A percentile compares a stretch with the other conserved stretches of the same genome.
Conservation (phyloP, 2,888 invertebrate genomes). For the Branchipolynoe longqiensis region DNA sequence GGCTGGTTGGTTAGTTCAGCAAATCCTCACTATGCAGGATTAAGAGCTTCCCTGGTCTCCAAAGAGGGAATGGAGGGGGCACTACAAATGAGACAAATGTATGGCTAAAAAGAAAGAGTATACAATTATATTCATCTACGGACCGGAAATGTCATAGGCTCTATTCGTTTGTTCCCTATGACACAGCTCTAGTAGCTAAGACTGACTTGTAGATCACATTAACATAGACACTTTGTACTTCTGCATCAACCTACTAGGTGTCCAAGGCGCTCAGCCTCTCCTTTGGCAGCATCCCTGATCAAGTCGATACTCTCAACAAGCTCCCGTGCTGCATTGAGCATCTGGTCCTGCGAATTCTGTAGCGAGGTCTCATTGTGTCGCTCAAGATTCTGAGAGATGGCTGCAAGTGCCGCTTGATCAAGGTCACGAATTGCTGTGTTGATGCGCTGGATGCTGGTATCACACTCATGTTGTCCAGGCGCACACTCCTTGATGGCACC, state of each 20-base stretch:
- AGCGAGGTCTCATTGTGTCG: slow-evolving; percentile 88
- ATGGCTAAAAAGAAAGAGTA: too few species aligned
- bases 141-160: too few species aligned
- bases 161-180: too few species aligned
- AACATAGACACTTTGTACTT: too few species aligned
- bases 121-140: too few species aligned
- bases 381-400: slow-evolving; percentile 90
- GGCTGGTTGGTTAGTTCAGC: too few species aligned
- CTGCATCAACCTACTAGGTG: slow-evolving; percentile 91
- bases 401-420: slow-evolving; percentile 93
- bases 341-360: slow-evolving; percentile 84
- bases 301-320: slow-evolving; percentile 93
- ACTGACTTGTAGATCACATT: too few species aligned
- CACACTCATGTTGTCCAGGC: slow-evolving; percentile 97
- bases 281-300: slow-evolving; percentile 91
- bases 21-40: too few species aligned
- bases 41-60: too few species aligned
- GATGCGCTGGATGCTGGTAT: slow-evolving; percentile 90
- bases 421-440: slow-evolving; percentile 89
- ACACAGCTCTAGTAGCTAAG: too few species aligned
- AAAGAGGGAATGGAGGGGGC: too few species aligned
- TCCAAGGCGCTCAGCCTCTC: slow-evolving; percentile 95
- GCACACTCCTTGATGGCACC: slow-evolving; percentile 96
- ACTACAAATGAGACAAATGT: too few species aligned
- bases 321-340: slow-evolving; percentile 86